Evolutionary conservation across 2,113 vertebrate genomes (phyloP).

Genomic region (Pseudopodoces humilis): DNA sequence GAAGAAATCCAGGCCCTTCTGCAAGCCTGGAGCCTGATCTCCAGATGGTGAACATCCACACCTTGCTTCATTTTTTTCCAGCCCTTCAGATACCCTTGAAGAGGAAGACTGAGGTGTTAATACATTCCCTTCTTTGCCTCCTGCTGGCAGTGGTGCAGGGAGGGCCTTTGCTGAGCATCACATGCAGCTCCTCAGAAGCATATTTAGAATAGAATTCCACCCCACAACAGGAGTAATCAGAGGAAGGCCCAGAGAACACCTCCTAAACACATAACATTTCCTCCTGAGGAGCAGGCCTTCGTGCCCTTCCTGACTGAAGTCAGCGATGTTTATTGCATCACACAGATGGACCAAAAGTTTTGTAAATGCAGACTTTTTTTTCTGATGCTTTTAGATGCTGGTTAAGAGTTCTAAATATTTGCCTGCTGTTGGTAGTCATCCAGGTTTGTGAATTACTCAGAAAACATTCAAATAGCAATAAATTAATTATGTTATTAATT

Average conservation of each 20-base stretch:
- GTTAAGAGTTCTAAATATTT: conserved; percentile 48
- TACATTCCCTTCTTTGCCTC: not conserved
- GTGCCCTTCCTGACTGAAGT: conserved; percentile 17
- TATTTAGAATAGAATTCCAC: not conserved
- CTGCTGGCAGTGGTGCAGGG: not conserved
- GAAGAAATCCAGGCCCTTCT: not conserved
- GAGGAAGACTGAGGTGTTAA: not conserved
- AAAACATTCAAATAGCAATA: conserved; percentile 41
- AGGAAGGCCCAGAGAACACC: not conserved
- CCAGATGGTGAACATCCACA: not conserved
- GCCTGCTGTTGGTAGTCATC: not conserved
- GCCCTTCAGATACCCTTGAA: not conserved
- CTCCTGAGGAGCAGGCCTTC: conserved; percentile 16
- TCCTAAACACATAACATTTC: not conserved
- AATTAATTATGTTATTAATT: conserved; percentile 27
- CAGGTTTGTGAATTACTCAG: conserved; percentile 15
- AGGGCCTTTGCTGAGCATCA: not conserved
- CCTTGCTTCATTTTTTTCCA: not conserved
- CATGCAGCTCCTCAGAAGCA: not conserved
- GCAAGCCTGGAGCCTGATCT: not conserved
- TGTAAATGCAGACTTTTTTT: conserved; percentile 63
- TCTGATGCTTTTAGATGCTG: conserved; percentile 49
- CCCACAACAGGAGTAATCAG: not conserved
- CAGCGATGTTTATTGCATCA: conserved; percentile 3
- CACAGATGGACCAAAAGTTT: conserved; percentile 40